Evolutionary conservation across 1,140 invertebrate genomes (phyloP).

Genomic region (Sarcophaga peregrina): DNA sequence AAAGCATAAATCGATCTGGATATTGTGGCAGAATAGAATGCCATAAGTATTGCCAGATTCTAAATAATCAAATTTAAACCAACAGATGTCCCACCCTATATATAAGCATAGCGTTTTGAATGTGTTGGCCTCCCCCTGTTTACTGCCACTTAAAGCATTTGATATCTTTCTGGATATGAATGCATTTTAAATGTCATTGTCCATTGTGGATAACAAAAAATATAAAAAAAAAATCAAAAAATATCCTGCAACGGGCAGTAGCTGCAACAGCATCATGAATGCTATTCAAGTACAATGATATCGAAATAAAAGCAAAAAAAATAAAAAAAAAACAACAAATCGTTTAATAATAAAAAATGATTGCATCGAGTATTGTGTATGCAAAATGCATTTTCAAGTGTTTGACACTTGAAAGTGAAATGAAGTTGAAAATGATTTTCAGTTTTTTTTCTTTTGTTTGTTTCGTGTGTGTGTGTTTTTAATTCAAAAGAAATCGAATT

Average conservation of each 20-base stretch:
- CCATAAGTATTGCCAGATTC: too few species aligned
- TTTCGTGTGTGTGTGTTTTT: too few species aligned
- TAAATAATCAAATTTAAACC: not conserved
- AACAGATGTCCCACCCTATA: not conserved
- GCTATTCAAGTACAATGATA: conserved; percentile 30
- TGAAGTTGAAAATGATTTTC: conserved; percentile 65
- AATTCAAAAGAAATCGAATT: too few species aligned
- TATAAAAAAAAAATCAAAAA: not conserved
- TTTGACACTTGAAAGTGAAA: conserved; percentile 61
- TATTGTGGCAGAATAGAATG: not conserved
- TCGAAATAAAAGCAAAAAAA: conserved; percentile 21
- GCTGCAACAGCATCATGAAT: not conserved
- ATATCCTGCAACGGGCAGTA: not conserved
- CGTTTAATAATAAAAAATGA: not conserved
- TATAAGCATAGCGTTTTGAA: not conserved
- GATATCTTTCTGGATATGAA: conserved; percentile 29
- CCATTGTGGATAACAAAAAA: conserved; percentile 39
- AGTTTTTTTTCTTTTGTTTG: conserved; percentile 35
- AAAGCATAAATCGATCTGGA: not conserved
- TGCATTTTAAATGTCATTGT: conserved; percentile 36
- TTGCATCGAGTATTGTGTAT: conserved; percentile 14
- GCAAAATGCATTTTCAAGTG: conserved; percentile 40
- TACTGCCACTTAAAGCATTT: not conserved
- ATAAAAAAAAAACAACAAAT: not conserved
- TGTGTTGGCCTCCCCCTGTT: not conserved